phyloP scores from a whole-genome alignment of 1,140 invertebrate species.

The Sinella curviseta region DNA sequence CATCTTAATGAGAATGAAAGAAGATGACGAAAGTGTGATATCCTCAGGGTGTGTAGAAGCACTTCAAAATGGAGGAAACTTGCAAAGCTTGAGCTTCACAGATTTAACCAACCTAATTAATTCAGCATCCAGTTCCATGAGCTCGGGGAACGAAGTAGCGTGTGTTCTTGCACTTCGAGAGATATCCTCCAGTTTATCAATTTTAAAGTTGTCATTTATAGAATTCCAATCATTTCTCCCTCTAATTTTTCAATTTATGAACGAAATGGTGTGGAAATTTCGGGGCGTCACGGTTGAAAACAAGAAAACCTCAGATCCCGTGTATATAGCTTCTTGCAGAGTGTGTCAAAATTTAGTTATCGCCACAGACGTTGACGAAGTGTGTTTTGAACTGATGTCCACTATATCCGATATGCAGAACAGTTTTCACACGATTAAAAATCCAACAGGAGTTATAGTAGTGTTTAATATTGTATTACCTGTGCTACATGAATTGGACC shows the following conservation, averaged over 20 bases:
- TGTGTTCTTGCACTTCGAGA: conserved; percentile 25
- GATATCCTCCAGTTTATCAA: neutral
- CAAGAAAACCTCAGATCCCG: neutral
- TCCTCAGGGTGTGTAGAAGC: neutral
- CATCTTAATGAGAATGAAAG: conserved; percentile 21
- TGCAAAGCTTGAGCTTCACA: neutral
- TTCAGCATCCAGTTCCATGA: neutral
- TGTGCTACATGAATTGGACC: neutral
- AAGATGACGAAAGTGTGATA: conserved; percentile 8
- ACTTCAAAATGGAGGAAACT: neutral
- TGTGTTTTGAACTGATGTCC: neutral
- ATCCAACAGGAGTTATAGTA: neutral
- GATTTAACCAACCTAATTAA: neutral
- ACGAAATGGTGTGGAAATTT: conserved; percentile 3
- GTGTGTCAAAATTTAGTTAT: neutral
- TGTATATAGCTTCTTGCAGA: neutral
- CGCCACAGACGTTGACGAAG: neutral
- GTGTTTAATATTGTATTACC: neutral
- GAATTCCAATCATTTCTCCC: conserved; percentile 25
- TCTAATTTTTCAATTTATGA: neutral
- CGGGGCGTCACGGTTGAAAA: neutral
- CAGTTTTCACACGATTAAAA: neutral
- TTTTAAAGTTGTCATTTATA: neutral
- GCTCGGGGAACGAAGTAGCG: neutral
- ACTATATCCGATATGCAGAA: neutral